Conservation (phyloP, 2,888 invertebrate species). For the Caenorhabditis angaria region DNA sequence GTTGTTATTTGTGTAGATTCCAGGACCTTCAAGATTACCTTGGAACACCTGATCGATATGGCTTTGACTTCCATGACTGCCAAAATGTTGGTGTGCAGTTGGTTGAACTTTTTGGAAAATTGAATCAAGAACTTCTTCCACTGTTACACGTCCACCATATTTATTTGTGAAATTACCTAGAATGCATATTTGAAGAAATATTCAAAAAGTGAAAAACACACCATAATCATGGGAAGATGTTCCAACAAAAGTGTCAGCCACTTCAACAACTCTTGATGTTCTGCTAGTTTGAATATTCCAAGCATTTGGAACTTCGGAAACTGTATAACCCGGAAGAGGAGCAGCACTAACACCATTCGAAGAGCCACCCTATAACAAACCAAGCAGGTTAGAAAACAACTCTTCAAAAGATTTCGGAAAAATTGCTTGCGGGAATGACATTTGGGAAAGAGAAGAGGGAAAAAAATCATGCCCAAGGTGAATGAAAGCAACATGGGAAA, state of each 20-base stretch:
- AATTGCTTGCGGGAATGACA: neutral
- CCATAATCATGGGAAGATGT: constrained; percentile 52
- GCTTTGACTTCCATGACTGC: constrained; percentile 17
- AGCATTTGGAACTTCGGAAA: constrained; percentile 67
- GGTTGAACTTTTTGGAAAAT: constrained; percentile 83
- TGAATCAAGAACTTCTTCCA: constrained; percentile 92
- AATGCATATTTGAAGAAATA: constrained; percentile 3
- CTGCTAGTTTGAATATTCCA: constrained; percentile 66
- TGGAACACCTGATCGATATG: constrained; percentile 49
- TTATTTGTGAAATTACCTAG: constrained; percentile 47
- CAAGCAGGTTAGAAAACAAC: neutral
- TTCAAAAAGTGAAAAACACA: constrained; percentile 22
- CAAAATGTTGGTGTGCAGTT: constrained; percentile 67
- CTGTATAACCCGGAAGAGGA: constrained; percentile 66
- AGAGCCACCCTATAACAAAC: neutral
- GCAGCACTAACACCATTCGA: neutral
- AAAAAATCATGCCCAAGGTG: neutral
- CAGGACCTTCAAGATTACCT: constrained; percentile 63
- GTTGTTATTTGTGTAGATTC: constrained; percentile 67
- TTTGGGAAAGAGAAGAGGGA: neutral
- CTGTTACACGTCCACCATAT: constrained; percentile 76
- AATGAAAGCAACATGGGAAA: neutral
- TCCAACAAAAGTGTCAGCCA: constrained; percentile 72
- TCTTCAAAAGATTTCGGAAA: too few species aligned
- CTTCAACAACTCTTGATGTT: constrained; percentile 70